Evolutionary conservation across 1,140 invertebrate genomes (phyloP).

Genomic region (Lasaia peninsularis): DNA sequence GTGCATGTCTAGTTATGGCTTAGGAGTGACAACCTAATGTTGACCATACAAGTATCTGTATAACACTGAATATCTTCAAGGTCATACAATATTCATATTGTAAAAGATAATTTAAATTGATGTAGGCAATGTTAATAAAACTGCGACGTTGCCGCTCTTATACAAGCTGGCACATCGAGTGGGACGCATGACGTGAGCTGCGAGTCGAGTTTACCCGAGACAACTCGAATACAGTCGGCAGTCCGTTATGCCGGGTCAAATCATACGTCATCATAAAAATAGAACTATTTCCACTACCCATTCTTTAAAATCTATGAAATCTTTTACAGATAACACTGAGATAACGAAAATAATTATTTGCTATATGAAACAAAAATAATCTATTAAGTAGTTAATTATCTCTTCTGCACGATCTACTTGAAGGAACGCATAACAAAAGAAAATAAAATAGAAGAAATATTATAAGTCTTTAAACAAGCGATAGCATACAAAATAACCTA

Average conservation of each 20-base stretch:
- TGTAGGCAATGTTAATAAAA: slow-evolving; percentile 12
- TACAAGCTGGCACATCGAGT: slow-evolving; percentile 37
- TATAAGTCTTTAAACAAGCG: too few species aligned
- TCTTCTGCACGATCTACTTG: too few species aligned
- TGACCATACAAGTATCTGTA: too few species aligned
- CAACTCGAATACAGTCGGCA: slow-evolving; percentile 38
- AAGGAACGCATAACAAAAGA: too few species aligned
- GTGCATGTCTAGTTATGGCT: too few species aligned
- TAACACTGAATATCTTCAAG: neutral
- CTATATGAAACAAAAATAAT: too few species aligned
- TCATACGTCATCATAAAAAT: slow-evolving; percentile 36
- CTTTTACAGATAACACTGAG: neutral
- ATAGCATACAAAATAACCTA: too few species aligned
- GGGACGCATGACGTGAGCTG: slow-evolving; percentile 38
- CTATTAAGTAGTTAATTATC: too few species aligned
- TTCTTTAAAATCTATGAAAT: neutral
- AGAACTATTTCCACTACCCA: slow-evolving; percentile 28
- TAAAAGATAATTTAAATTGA: slow-evolving; percentile 9
- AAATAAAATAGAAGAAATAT: too few species aligned
- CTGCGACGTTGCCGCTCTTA: slow-evolving; percentile 62
- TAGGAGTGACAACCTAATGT: too few species aligned
- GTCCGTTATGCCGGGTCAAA: slow-evolving; percentile 20
- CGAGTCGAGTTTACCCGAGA: slow-evolving; percentile 43
- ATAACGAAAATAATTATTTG: neutral
- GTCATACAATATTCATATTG: slow-evolving; percentile 1